Percentiles rank a stretch among this genome's conserved stretches.
Evolutionary conservation across 2,113 vertebrate species (phyloP).

Genomic region (Hemiprocne comata): DNA sequence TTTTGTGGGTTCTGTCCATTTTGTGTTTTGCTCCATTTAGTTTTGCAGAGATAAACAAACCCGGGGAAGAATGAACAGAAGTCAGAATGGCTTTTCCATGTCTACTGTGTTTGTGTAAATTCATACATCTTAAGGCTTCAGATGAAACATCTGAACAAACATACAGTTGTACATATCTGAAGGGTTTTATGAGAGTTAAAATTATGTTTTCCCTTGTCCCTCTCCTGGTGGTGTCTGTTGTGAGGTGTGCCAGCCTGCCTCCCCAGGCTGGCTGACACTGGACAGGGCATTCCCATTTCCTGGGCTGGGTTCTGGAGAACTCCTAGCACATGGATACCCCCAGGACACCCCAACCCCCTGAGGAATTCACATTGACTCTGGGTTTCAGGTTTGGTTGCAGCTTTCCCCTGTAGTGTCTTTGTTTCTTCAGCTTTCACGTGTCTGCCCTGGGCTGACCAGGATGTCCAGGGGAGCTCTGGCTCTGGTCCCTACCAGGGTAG

Average conservation of each 20-base stretch:
- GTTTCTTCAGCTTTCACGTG: background rate
- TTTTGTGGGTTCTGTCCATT: background rate
- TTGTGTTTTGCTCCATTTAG: background rate
- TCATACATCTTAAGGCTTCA: background rate
- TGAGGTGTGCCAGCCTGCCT: background rate
- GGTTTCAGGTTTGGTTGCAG: background rate
- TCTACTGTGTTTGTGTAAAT: background rate
- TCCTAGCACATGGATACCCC: background rate
- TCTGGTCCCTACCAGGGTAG: background rate
- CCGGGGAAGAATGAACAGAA: background rate
- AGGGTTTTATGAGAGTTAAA: background rate
- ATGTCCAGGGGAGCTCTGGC: background rate
- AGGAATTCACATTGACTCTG: background rate
- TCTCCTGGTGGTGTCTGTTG: too few relatives aligned
- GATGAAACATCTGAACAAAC: background rate
- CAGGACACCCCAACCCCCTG: rapidly evolving
- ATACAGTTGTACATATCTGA: too few relatives aligned
- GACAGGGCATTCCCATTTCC: background rate
- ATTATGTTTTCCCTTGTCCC: background rate
- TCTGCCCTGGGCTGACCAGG: too few relatives aligned
- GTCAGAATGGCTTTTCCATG: background rate
- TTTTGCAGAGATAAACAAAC: background rate
- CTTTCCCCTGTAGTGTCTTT: background rate
- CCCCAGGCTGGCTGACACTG: background rate
- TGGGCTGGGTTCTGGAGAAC: background rate